Conservation (phyloP, 2,113 vertebrate species). For the Xenopus laevis region DNA sequence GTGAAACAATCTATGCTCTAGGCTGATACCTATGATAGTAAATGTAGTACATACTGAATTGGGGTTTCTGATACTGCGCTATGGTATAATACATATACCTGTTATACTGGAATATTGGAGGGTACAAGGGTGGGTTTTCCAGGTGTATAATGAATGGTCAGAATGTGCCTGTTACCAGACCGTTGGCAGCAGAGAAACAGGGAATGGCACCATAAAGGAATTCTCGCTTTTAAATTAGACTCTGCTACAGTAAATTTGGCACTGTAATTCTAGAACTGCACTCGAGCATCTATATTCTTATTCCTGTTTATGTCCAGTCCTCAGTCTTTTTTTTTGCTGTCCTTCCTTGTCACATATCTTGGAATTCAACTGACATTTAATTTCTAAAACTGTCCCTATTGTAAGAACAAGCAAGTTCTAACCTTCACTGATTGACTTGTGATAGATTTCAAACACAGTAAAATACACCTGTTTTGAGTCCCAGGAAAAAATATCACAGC, state of each 20-base stretch:
- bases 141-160: background rate
- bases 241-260: background rate
- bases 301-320: background rate
- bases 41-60: too few relatives aligned
- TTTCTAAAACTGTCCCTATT: too few relatives aligned
- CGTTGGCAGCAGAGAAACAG: background rate
- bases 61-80: too few relatives aligned
- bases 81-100: background rate
- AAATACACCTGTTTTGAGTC: too few relatives aligned
- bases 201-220: background rate
- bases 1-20: too few relatives aligned
- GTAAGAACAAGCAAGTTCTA: too few relatives aligned
- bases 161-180: background rate
- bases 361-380: too few relatives aligned
- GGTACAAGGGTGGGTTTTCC: background rate
- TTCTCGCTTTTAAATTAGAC: too few relatives aligned
- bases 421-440: too few relatives aligned
- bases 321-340: constrained; percentile 5
- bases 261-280: background rate
- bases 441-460: too few relatives aligned
- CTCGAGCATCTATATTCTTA: background rate
- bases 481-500: too few relatives aligned
- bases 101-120: background rate
- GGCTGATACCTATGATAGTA: too few relatives aligned
- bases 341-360: constrained; percentile 12